A percentile compares a stretch with the other conserved stretches of the same genome.
Evolutionary conservation across 2,888 invertebrate species (phyloP).

Genomic region (Eupithecia exiguata): DNA sequence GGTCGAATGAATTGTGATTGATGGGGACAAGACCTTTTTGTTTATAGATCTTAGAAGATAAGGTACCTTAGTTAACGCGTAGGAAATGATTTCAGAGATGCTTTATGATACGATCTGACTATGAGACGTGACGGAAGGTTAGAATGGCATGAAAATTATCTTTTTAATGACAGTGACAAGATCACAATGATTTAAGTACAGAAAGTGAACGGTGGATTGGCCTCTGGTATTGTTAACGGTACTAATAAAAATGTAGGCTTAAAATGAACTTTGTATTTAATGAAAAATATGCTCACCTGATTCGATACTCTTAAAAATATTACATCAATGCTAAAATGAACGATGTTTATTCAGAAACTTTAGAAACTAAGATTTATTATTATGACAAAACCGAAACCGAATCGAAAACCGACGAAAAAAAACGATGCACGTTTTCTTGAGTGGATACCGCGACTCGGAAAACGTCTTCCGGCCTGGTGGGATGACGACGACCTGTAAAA

Average conservation of each 20-base stretch:
- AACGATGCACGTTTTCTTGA: too few species aligned
- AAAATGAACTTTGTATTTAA: not conserved
- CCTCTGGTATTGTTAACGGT: not conserved
- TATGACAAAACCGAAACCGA: too few species aligned
- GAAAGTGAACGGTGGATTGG: not conserved
- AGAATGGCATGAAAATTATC: constrained; percentile 31
- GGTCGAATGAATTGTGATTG: constrained; percentile 43
- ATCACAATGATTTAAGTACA: constrained; percentile 19
- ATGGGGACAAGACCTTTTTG: constrained; percentile 43
- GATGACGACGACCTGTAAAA: too few species aligned
- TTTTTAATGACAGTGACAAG: constrained; percentile 28
- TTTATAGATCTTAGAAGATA: constrained; percentile 43
- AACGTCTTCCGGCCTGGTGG: too few species aligned
- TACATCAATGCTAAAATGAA: not conserved
- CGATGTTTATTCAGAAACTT: too few species aligned
- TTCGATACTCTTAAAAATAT: not conserved
- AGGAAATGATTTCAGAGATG: constrained; percentile 26
- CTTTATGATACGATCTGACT: constrained; percentile 22
- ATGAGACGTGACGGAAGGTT: constrained; percentile 28
- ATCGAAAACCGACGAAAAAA: too few species aligned
- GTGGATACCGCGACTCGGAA: too few species aligned
- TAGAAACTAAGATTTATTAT: too few species aligned
- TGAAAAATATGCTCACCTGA: not conserved
- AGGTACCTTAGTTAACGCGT: constrained; percentile 33
- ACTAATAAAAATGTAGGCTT: not conserved